Evolutionary conservation across 2,113 vertebrate species (phyloP).

Genomic region (Cynocephalus volans): DNA sequence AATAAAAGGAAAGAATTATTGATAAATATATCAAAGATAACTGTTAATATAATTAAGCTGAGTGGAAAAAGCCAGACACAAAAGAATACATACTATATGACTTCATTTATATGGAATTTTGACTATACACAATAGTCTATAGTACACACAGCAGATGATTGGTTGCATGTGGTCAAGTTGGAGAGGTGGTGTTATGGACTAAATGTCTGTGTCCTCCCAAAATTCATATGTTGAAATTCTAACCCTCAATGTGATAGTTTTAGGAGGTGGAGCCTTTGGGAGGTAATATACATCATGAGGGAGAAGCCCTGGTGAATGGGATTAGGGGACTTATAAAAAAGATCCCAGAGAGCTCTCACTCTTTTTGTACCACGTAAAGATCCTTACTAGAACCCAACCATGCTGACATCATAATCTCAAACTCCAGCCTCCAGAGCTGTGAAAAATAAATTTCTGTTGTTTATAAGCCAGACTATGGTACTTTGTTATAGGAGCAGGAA

Average conservation of each 20-base stretch:
- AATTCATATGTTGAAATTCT: neutral
- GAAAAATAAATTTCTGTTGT: neutral
- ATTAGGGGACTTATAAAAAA: neutral
- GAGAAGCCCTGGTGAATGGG: neutral
- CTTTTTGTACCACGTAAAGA: neutral
- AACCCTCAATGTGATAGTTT: neutral
- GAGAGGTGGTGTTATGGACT: neutral
- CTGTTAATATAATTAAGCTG: neutral
- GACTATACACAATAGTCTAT: neutral
- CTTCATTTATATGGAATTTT: neutral
- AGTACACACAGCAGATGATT: neutral
- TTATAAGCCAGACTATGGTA: neutral
- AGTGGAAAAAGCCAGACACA: neutral
- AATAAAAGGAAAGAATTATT: neutral
- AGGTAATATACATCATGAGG: neutral
- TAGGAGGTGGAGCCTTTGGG: neutral
- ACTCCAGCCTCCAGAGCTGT: neutral
- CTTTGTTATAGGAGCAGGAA: neutral
- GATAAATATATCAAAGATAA: neutral
- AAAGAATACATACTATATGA: neutral
- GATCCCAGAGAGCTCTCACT: neutral
- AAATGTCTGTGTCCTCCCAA: neutral
- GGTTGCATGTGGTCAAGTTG: neutral
- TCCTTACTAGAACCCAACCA: neutral
- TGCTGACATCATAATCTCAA: neutral